Evolutionary conservation across 2,888 invertebrate genomes (phyloP), one percentile per base, ranked within the genome.

Genomic region (Priocnemis perturbator): DNA sequence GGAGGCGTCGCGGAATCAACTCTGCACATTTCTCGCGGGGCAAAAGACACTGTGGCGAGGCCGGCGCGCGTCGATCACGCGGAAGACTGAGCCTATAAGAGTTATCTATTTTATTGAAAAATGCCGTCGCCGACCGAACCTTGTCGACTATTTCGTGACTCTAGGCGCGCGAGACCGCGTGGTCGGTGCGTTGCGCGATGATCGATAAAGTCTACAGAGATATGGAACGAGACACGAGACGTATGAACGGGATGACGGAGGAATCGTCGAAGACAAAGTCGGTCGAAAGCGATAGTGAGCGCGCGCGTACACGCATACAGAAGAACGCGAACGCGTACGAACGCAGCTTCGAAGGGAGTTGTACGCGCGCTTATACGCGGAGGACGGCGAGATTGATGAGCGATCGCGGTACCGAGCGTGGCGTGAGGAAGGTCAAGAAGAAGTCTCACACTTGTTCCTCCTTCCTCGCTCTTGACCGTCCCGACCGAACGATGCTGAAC

Each of bases 391-490:
- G 71, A 69, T 72, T 69, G 69, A 72, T 72, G 71, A 72, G 69
- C 37, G 69, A 53, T 50, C 64, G 59, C 50, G 71, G 59, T 71
- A 62, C 64, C 60, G 59, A 65, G 17, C 60, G 69, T 60, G 60
- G 73, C 71, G 71, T 71, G 73, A 67, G 71, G 71, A 73, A 73
- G 73, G 73, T 73, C 73, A 73, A 73, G 73, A 73, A 73, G 73
- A 73, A 67, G 67, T 19, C 53, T 7, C 23, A 47, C 50, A 60
- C 60, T 60, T 60, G 60, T 60, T 60, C 60, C 37, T 60, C 60
- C 57, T 57, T 58, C 20, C 44, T 37, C 57, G 57, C 21, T 58
- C 45, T 58, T 57, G 57, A 57, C 30, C 37, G 57, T 4, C 15
- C 37, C 26, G 37, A 20, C 4, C 4, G n/a, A 7, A 1, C 50